Base-by-base conservation (phyloP, 1,140 invertebrate genomes). In the Campoletis sonorensis region DNA sequence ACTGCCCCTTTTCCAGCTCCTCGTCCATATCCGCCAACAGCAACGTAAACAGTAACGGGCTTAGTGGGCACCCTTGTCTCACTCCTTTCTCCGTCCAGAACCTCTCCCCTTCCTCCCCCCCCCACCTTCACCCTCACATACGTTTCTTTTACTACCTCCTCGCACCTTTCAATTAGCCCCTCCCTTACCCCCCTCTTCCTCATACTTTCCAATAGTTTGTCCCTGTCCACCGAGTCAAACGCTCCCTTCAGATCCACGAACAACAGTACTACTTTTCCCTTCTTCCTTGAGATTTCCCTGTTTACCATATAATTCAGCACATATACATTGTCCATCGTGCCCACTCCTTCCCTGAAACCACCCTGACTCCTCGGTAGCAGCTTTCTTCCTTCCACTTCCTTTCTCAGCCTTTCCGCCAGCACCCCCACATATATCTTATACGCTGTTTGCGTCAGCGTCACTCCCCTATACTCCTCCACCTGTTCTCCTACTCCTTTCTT, bases 341-440 rank as follows among this genome's bases (percentile, higher is more conserved):
- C 40, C 21, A 21, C 26, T 11, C 45, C 71, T 49, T 51, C 37
- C 58, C 76, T 67, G 30, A 64, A 64, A 15, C 71, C 71, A 23
- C 40, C 71, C 37, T 51, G 71, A 21, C 33, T 73, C 33, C 1
- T 30, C 0, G 23, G 23, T 33, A 26, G 15, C 30, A 71, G 1
- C 40, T 45, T 21, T 26, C 51, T 73, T 26, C 37, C 71, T 21
- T 73, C 40, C 21, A n/a, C 7, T 3, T 73, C 71, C 23, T 51
- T 73, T 15, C 11, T 27, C 21, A 73, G 13, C 18, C 71, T 73
- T 13, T 73, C 71, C 3, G 33, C 26, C 37, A 84, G 68, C 30
- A 81, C 77, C 3, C 79, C 73, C 49, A 76, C 82, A 18, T 83
- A 72, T 18, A 82, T 54, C 64, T 86, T 85, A 23, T 85, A 82